A percentile compares a stretch with the other conserved stretches of the same genome.
Evolutionary conservation across 2,888 invertebrate genomes (phyloP).

Genomic region (Agrochola lychnidis): DNA sequence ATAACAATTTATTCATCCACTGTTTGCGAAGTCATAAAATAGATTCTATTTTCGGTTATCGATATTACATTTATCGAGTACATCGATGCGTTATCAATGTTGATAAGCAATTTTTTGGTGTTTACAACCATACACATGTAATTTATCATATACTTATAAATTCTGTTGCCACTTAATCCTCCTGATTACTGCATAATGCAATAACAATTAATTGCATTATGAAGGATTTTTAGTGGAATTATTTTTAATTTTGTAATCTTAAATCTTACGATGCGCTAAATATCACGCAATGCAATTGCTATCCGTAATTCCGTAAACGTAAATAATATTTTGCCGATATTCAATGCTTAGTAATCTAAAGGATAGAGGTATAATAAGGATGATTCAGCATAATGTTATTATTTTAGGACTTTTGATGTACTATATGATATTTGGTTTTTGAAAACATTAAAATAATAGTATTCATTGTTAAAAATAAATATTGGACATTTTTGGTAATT

Average conservation of each 20-base stretch:
- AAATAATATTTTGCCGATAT: background rate
- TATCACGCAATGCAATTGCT: background rate
- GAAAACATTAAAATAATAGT: too few relatives aligned
- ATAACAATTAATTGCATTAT: constrained; percentile 14
- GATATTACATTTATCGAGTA: constrained; percentile 25
- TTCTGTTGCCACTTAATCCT: background rate
- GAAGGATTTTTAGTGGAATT: background rate
- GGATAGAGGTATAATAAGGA: background rate
- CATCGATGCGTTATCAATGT: constrained; percentile 35
- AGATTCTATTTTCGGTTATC: constrained; percentile 54
- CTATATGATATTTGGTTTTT: too few relatives aligned
- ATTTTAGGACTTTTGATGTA: too few relatives aligned
- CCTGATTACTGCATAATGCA: too few relatives aligned
- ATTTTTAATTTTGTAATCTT: constrained; percentile 8
- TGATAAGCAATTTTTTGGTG: constrained; percentile 28
- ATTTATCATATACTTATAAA: background rate
- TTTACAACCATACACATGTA: constrained; percentile 6
- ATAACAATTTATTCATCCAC: constrained; percentile 32
- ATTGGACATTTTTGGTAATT: too few relatives aligned
- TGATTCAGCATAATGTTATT: background rate
- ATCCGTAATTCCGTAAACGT: background rate
- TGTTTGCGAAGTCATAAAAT: constrained; percentile 12
- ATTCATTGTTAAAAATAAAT: too few relatives aligned
- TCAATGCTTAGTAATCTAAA: background rate
- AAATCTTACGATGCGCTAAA: background rate